Evolutionary conservation across 2,113 vertebrate species (phyloP).

Genomic region (Macrotus californicus): DNA sequence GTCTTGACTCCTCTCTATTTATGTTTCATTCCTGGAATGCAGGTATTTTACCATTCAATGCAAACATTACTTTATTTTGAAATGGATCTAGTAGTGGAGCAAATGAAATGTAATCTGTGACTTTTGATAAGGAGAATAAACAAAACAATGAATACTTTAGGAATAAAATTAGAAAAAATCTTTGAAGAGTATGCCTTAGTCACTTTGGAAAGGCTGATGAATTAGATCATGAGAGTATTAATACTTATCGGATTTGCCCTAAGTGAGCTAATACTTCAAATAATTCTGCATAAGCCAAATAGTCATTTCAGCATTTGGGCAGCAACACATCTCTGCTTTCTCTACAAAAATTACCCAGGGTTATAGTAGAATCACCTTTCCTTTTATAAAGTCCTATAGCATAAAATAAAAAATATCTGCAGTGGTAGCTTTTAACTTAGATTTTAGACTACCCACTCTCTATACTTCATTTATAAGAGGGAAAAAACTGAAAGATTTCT

Average conservation of each 20-base stretch:
- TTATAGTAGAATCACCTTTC: not conserved
- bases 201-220: not conserved
- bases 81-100: not conserved
- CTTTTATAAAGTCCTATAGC: not conserved
- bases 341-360: not conserved
- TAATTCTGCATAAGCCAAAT: not conserved
- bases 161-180: not conserved
- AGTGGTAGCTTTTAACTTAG: not conserved
- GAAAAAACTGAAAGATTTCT: not conserved
- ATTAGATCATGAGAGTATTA: not conserved
- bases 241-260: not conserved
- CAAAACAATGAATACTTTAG: not conserved
- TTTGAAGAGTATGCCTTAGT: not conserved
- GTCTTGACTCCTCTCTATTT: not conserved
- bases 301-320: not conserved
- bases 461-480: not conserved
- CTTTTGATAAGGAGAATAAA: not conserved
- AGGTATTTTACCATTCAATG: not conserved
- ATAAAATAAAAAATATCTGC: not conserved
- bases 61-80: not conserved
- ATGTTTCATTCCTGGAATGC: not conserved
- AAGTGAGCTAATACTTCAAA: not conserved
- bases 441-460: not conserved
- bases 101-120: not conserved
- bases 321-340: not conserved